A percentile compares a stretch with the other conserved stretches of the same genome.
phyloP scores from a whole-genome alignment of 1,140 invertebrate genomes.

The Nomia melanderi region DNA sequence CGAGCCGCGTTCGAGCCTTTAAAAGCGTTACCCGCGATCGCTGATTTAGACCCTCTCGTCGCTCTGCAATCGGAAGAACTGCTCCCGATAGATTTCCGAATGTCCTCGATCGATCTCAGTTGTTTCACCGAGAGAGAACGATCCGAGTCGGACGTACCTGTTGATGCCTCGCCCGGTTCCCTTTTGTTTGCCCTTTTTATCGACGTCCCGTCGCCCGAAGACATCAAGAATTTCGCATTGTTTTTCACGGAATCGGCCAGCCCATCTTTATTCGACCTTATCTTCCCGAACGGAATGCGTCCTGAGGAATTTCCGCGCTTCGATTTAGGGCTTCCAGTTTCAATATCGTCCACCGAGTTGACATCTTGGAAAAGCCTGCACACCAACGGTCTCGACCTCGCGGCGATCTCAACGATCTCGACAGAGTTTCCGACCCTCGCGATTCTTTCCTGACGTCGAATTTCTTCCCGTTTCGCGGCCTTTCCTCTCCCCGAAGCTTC shows the following conservation, averaged over 20 bases:
- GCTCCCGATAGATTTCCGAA: constrained; percentile 62
- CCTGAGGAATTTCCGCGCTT: constrained; percentile 16
- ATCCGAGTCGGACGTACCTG: neutral
- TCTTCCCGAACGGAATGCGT: neutral
- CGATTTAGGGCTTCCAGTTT: neutral
- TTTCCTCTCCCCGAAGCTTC: too few species aligned
- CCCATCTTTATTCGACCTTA: constrained; percentile 9
- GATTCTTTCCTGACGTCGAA: neutral
- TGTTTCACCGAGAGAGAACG: constrained; percentile 30
- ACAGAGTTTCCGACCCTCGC: constrained; percentile 35
- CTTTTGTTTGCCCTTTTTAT: neutral
- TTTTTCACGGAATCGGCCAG: neutral
- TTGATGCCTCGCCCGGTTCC: neutral
- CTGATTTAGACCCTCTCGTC: constrained; percentile 20
- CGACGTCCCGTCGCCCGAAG: neutral
- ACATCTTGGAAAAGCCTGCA: constrained; percentile 62
- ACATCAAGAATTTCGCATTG: constrained; percentile 10
- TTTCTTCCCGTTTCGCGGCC: neutral
- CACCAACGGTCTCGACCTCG: constrained; percentile 36
- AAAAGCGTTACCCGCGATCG: constrained; percentile 48
- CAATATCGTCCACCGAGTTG: constrained; percentile 32
- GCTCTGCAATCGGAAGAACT: neutral
- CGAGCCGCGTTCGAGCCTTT: neutral
- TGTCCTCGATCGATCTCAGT: constrained; percentile 66
- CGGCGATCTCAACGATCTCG: constrained; percentile 45